Base-by-base conservation (phyloP, 2,888 invertebrate species). In the Poecilus cupreus region DNA sequence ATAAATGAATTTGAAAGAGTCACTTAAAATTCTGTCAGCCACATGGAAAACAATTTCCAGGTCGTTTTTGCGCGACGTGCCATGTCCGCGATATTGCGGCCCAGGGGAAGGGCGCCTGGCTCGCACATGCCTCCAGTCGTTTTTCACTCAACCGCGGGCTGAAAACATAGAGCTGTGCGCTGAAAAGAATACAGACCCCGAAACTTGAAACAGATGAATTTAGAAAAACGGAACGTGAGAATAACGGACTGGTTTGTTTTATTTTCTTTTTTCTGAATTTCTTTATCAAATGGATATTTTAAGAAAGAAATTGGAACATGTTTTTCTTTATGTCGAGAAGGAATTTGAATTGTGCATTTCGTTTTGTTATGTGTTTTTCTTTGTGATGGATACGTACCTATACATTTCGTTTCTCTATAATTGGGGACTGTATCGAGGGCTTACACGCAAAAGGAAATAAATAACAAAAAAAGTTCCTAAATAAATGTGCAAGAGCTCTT, bases 21-120 rank as follows among this genome's bases (percentile, higher is more conserved):
- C 60, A 72, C 60, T 80, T 80, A 72, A 80, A 80, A 80, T 72
- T 80, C 80, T 80, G 80, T 80, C 80, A 80, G 72, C 72, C 54
- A 54, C 72, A 80, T 70, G 80, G 72, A 80, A 80, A 80, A 80
- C 80, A 72, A 72, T 80, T 80, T 80, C 51, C 72, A 72, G 70
- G 54, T 54, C 54, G 54, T 57, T 72, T 80, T 80, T 54, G 75
- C 11, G 49, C 49, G 75, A 51, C 75, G 75, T 51, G 75, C 26
- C 32, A 24, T 37, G 37, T 68, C 68, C 68, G 68, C 18, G 37
- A 68, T 68, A 68, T 68, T 68, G 68, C 68, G 18, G 37, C 11
- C 3, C 2, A 13, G 46, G 6, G 20, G 43, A 18, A 46, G 26
- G 20, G 60, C 5, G 26, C 16, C 1, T 16, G 16, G 37, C 18